These are phyloP conservation scores for Harlomillsia oculata DNA, from an alignment of 1,140 invertebrate species.

Conservation along the genomic window DNA sequence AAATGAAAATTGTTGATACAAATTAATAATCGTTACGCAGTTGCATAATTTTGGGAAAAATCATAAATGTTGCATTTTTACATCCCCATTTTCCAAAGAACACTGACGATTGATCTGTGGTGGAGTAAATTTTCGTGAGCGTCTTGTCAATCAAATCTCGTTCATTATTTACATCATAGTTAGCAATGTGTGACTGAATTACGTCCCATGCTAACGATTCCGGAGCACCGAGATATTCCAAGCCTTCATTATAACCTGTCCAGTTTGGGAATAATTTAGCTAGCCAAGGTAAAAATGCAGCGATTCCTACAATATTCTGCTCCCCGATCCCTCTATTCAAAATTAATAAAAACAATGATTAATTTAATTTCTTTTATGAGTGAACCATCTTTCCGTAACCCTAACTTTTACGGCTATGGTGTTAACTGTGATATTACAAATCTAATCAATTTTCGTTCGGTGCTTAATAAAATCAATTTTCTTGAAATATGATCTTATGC, in stretches of 20 bases:
- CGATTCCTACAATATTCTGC: conserved; percentile 31
- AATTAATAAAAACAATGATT: background rate
- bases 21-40: too few relatives aligned
- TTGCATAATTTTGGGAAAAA: too few relatives aligned
- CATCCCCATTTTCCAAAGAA: conserved; percentile 30
- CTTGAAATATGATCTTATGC: background rate
- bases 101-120: conserved; percentile 20
- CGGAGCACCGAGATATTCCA: conserved; percentile 28
- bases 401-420: background rate
- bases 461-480: background rate
- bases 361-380: background rate
- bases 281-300: conserved; percentile 25
- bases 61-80: too few relatives aligned
- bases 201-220: conserved; percentile 21
- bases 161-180: conserved; percentile 10
- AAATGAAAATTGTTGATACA: too few relatives aligned
- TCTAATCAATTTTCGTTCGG: background rate
- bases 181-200: conserved; percentile 27
- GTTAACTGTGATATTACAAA: background rate
- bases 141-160: conserved; percentile 33
- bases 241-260: conserved; percentile 20
- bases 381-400: background rate
- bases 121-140: conserved; percentile 33
- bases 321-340: conserved; percentile 28
- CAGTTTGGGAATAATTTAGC: conserved; percentile 21